A percentile compares a stretch with the other conserved stretches of the same genome.
phyloP scores from a whole-genome alignment of 1,140 invertebrate species.

The Episyrphus balteatus region DNA sequence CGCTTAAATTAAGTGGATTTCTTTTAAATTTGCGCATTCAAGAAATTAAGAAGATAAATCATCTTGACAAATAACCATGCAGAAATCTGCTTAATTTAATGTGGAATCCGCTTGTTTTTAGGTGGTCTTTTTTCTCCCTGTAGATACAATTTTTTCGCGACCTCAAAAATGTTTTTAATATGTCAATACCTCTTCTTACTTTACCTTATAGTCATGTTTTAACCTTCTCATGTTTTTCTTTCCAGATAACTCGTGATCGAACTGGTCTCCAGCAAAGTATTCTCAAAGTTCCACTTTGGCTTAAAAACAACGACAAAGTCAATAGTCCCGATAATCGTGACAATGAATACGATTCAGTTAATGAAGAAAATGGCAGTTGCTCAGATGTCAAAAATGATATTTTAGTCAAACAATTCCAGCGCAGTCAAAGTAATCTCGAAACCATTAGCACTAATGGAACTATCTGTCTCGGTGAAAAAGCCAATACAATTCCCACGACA shows the following conservation, averaged over 20 bases:
- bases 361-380: conserved; percentile 11
- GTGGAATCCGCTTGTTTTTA: no score
- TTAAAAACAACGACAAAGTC: conserved; percentile 47
- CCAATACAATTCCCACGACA: conserved; percentile 26
- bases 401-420: conserved; percentile 6
- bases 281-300: conserved; percentile 74
- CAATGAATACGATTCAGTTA: conserved; percentile 35
- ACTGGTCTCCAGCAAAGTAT: conserved; percentile 79
- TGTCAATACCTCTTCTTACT: no score
- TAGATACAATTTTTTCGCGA: no score
- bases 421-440: conserved; percentile 34
- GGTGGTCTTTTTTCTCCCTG: no score
- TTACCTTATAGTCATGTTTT: neutral
- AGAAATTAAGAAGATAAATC: no score
- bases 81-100: no score
- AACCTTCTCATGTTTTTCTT: neutral
- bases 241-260: conserved; percentile 72
- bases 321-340: conserved; percentile 30
- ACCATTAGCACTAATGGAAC: conserved; percentile 13
- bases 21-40: no score
- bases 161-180: no score
- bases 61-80: no score
- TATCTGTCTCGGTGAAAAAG: conserved; percentile 18
- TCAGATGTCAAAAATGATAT: conserved; percentile 11
- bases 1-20: no score